Evolutionary conservation across 2,113 vertebrate species (phyloP), one percentile per base, ranked within the genome.

Genomic region (Gobius niger): DNA sequence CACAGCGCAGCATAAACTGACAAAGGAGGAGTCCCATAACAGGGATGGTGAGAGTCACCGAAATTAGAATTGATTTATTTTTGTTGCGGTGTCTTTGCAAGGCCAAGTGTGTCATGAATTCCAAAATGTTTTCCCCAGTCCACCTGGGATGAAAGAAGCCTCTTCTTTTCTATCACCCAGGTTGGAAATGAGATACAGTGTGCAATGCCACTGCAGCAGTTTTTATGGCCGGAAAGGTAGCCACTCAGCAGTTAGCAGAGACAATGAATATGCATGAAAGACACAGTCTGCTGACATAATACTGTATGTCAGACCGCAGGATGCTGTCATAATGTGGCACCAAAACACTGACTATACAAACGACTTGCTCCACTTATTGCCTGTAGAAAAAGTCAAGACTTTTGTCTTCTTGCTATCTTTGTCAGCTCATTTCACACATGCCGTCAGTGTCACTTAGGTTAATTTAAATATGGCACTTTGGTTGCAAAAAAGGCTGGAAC

Each of bases 1-100:
- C 88, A 93, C 92, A 92, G 93, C 94, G 18, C 96, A 96, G 72
- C 95, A 95, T 85, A 97, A 96, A 93, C 91, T 82, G 87, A 91
- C 93, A 62, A 98, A 97, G 88, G 97, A 98, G 34, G 96, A 96
- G 79, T 87, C 85, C 18, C 92, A 91, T 81, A 98, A 94, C 76
- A 94, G 94, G 88, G 96, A 94, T 0, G 96, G 98, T 99, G 94
- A 88, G 87, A 80, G 75, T 81, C 71, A 59, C 66, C 18, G 5
- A 60, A 85, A 73, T 79, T 66, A 72, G 75, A 65, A 83, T 86
- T 67, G 7, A 77, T 77, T 68, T 60, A 77, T 77, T 68, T 60
- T 51, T 80, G 77, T 63, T 49, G 8, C 53, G 14, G 56, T 42
- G 77, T 11, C 49, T 56, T 46, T 46, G 47, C 65, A 68, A 76